Evolutionary conservation across 1,140 invertebrate species (phyloP), one percentile per base, ranked within the genome.

Genomic region (Drosophila cardini): DNA sequence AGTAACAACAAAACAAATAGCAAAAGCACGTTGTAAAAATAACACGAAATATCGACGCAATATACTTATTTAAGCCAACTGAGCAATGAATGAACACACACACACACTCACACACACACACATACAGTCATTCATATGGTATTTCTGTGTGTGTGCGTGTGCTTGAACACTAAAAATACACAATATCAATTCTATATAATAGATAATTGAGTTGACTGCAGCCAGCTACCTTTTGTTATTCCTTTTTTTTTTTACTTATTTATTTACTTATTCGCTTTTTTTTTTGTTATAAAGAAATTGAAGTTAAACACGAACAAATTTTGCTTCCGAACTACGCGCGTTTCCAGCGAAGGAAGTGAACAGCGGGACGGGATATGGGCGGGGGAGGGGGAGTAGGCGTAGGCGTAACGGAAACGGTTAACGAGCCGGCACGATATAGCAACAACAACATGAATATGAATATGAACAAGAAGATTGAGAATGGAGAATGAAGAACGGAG

Each of bases 1-100:
- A 69, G 58, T 45, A 80, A 73, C 62, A 76, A 48, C 42, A 64
- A 43, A 73, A 50, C 8, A 46, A 62, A 13, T 32, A 42, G 50
- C 56, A 70, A 62, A 57, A 50, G 71, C 75, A 86, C 83, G 79
- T 89, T 86, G 83, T 86, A 86, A 86, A 83, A 87, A 87, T 86
- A 86, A 87, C 83, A 82, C 78, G 48, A 69, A 68, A 78, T 61
- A 68, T 57, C 56, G 50, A 74, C 80, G 61, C 73, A 65, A 68
- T 80, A 69, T 78, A 62, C 60, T 62, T 77, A 75, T 81, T 81
- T 69, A 87, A 87, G 63, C 83, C 82, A 78, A 83, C 68, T 65
- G 61, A 60, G 62, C 80, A 73, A 77, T 85, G 81, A 80, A 80
- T 85, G 80, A 80, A 81, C 48, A 34, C 32, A 38, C 15, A 56